Evolutionary conservation across 1,140 invertebrate genomes (phyloP).

Genomic region (Gonatopus flavifemur): DNA sequence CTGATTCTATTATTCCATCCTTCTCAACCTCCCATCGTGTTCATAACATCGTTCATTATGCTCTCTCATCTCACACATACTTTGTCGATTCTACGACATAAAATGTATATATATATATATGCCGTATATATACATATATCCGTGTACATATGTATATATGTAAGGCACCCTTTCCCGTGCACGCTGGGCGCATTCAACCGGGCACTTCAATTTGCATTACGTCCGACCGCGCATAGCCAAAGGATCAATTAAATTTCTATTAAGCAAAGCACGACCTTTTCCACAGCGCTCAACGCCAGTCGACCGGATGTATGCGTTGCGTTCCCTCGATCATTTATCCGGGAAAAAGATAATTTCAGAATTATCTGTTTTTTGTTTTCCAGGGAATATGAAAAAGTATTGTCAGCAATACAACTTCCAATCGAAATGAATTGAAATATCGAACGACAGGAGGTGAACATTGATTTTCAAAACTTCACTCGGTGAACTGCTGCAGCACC

Average conservation of each 20-base stretch:
- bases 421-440: too few relatives aligned
- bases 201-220: conserved; percentile 51
- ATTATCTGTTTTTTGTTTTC: too few relatives aligned
- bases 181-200: conserved; percentile 25
- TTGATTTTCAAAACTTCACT: too few relatives aligned
- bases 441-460: too few relatives aligned
- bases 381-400: too few relatives aligned
- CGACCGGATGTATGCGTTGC: conserved; percentile 26
- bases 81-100: too few relatives aligned
- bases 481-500: too few relatives aligned
- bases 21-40: neutral
- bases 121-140: too few relatives aligned
- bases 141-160: too few relatives aligned
- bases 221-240: conserved; percentile 48
- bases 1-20: conserved; percentile 1
- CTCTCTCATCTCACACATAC: neutral
- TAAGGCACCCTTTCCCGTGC: conserved; percentile 21
- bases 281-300: conserved; percentile 15
- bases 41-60: neutral
- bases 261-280: conserved; percentile 46
- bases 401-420: too few relatives aligned
- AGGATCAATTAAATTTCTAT: conserved; percentile 58
- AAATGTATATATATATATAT: too few relatives aligned
- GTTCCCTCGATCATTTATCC: conserved; percentile 24
- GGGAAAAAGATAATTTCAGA: too few relatives aligned